Evolutionary conservation across 64 coral and sea anemone genomes (phyloP).

Genomic region (Montipora cactus): DNA sequence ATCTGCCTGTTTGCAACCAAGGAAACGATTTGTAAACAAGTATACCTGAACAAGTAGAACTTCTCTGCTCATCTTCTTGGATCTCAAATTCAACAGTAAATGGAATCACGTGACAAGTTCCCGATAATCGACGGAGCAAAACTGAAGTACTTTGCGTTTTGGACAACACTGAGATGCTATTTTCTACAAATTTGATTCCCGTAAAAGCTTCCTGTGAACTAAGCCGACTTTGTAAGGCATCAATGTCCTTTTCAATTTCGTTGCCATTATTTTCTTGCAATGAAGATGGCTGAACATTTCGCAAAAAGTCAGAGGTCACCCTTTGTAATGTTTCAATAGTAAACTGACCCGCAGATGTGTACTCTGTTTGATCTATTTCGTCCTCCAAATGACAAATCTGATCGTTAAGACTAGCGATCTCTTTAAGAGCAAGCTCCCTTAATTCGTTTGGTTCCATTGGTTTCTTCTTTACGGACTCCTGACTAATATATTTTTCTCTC

Average conservation of each 20-base stretch:
- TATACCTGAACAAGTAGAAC: background rate
- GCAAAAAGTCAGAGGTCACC: background rate
- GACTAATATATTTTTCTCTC: slow-evolving; percentile 10
- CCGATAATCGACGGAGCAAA: slow-evolving; percentile 8
- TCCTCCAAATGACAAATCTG: slow-evolving; percentile 75
- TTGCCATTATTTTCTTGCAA: too few species aligned
- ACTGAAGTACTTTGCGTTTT: background rate
- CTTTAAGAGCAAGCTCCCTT: slow-evolving; percentile 49
- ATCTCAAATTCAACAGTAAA: slow-evolving; percentile 49
- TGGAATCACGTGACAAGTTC: slow-evolving; percentile 30
- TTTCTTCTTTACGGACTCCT: slow-evolving; percentile 21
- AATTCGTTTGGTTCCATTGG: slow-evolving; percentile 27
- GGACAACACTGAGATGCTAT: too few species aligned
- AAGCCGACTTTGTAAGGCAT: too few species aligned
- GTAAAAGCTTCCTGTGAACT: too few species aligned
- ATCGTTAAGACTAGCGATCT: slow-evolving; percentile 57
- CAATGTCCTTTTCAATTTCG: too few species aligned
- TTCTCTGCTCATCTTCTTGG: background rate
- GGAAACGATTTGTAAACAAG: background rate
- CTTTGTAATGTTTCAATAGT: slow-evolving; percentile 28
- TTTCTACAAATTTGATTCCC: too few species aligned
- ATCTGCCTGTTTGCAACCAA: background rate
- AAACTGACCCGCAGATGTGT: slow-evolving; percentile 20
- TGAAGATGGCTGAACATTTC: too few species aligned
- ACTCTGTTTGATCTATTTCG: slow-evolving; percentile 65